A percentile compares a stretch with the other conserved stretches of the same genome.
Evolutionary conservation across 2,797 vertebrate species (phyloP).

Genomic region (Orestias chungarensis): DNA sequence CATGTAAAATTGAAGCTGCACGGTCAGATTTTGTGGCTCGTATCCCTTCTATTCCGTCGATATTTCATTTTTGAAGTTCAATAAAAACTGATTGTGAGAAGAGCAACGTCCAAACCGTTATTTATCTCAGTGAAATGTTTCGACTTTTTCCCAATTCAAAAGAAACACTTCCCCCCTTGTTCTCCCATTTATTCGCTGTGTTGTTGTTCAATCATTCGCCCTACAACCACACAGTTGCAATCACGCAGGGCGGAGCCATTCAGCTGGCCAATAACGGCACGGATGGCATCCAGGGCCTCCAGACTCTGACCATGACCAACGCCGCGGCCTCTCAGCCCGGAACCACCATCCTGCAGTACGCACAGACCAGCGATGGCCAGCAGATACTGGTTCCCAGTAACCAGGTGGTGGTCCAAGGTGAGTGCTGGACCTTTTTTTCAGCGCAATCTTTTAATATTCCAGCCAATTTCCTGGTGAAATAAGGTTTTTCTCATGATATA

Average conservation of each 20-base stretch:
- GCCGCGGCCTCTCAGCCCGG: slow-evolving; percentile 86
- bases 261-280: slow-evolving; percentile 97
- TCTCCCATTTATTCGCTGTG: neutral
- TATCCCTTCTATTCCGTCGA: too few species aligned
- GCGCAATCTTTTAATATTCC: too few species aligned
- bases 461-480: too few species aligned
- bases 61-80: too few species aligned
- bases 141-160: neutral
- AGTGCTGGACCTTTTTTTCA: slow-evolving; percentile 37
- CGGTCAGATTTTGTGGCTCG: too few species aligned
- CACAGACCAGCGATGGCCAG: slow-evolving; percentile 97
- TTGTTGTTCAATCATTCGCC: neutral
- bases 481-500: slow-evolving; percentile 45
- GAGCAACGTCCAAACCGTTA: neutral
- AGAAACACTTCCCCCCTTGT: neutral
- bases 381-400: slow-evolving; percentile 98
- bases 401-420: slow-evolving; percentile 98
- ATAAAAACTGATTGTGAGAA: too few species aligned
- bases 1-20: too few species aligned
- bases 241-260: slow-evolving; percentile 97
- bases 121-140: too few species aligned
- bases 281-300: slow-evolving; percentile 94
- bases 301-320: slow-evolving; percentile 96
- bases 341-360: slow-evolving; percentile 96
- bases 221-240: slow-evolving; percentile 85